Conservation (phyloP, 2,888 invertebrate species). For the Plebejus anna region DNA sequence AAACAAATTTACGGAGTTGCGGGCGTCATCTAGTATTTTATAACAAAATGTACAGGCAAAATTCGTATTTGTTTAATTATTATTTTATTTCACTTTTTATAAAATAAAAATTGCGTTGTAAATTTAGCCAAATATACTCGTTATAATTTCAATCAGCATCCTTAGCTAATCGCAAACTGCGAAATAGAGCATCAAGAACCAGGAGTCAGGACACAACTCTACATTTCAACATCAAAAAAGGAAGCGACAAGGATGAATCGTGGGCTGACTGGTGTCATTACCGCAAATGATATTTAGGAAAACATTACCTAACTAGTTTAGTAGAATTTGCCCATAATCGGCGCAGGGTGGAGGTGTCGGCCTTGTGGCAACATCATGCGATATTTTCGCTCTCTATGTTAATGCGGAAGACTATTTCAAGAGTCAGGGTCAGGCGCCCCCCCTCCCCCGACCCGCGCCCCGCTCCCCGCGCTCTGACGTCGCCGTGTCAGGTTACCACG, state of each 20-base stretch:
- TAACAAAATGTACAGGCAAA: no score
- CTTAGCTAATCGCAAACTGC: no score
- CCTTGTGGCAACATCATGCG: conserved; percentile 72
- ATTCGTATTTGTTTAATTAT: no score
- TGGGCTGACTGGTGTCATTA: conserved; percentile 14
- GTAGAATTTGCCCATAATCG: conserved; percentile 56
- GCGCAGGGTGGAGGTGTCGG: conserved; percentile 55
- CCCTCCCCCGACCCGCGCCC: conserved; percentile 60
- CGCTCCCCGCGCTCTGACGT: conserved; percentile 40
- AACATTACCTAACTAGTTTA: conserved; percentile 30
- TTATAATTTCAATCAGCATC: no score
- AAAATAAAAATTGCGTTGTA: neutral
- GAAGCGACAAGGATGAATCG: conserved; percentile 15
- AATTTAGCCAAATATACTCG: neutral
- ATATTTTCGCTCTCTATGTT: conserved; percentile 74
- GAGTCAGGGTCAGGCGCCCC: conserved; percentile 69
- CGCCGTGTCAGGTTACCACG: conserved; percentile 41
- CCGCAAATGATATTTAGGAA: conserved; percentile 23
- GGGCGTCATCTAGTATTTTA: no score
- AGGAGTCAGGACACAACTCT: neutral
- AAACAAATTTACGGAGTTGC: no score
- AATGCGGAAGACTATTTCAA: conserved; percentile 80
- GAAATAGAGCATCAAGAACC: neutral
- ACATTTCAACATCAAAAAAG: neutral
- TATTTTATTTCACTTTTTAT: no score